phyloP scores from a whole-genome alignment of 1,140 invertebrate species.

The Pseudomyrmex gracilis region DNA sequence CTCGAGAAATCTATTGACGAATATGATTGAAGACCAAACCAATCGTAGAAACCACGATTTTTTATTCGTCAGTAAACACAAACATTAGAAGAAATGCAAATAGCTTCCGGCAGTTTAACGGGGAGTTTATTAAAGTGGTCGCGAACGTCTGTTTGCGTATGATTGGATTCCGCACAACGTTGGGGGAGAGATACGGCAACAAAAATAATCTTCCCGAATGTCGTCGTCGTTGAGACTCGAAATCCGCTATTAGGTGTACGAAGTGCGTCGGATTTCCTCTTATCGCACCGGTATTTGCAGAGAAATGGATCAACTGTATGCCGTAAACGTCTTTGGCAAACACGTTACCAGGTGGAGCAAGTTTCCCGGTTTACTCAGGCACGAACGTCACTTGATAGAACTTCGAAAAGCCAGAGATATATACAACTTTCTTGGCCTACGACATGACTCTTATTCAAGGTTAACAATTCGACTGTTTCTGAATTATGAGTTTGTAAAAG shows the following conservation, averaged over 20 bases:
- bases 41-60: conserved; percentile 6
- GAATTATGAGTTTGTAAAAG: conserved; percentile 60
- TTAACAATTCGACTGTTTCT: conserved; percentile 61
- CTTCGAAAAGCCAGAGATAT: conserved; percentile 69
- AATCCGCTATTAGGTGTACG: conserved; percentile 68
- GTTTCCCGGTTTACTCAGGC: conserved; percentile 52
- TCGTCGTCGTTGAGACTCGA: conserved; percentile 50
- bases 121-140: conserved; percentile 47
- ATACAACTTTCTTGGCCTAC: conserved; percentile 67
- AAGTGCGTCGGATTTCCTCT: conserved; percentile 60
- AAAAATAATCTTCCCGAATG: conserved; percentile 59
- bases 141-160: conserved; percentile 17
- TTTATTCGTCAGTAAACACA: conserved; percentile 29
- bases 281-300: conserved; percentile 70
- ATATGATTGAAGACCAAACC: conserved; percentile 47
- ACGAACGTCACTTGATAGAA: conserved; percentile 64
- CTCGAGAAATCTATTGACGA: conserved; percentile 22
- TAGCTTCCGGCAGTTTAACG: conserved; percentile 41
- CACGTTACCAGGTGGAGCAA: conserved; percentile 51
- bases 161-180: conserved; percentile 36
- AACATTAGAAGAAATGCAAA: conserved; percentile 37
- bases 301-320: conserved; percentile 70
- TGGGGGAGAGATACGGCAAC: background rate
- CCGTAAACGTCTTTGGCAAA: conserved; percentile 71
- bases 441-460: conserved; percentile 58